These are phyloP conservation scores for Dryas iulia DNA, from an alignment of 1,140 invertebrate species.

Conservation along the genomic window DNA sequence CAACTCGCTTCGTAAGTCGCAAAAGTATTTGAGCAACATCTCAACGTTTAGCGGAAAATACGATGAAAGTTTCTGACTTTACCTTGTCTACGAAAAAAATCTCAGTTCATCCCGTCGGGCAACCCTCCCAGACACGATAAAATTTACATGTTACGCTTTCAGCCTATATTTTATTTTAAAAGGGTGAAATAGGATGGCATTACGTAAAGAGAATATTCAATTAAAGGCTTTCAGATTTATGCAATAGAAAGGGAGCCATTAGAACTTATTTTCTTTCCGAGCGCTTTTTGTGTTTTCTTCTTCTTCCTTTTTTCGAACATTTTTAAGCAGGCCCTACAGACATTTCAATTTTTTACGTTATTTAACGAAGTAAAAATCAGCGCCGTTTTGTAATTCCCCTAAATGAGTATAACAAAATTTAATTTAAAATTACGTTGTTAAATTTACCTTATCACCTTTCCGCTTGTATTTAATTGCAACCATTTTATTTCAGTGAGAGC, in stretches of 20 bases:
- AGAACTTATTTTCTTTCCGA: conserved; percentile 52
- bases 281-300: conserved; percentile 39
- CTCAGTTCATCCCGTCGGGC: conserved; percentile 49
- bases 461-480: conserved; percentile 38
- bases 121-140: conserved; percentile 64
- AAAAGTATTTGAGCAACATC: conserved; percentile 67
- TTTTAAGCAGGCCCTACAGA: conserved; percentile 27
- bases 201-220: conserved; percentile 78
- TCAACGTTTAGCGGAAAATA: conserved; percentile 73
- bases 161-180: conserved; percentile 77
- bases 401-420: conserved; percentile 18
- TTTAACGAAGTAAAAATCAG: conserved; percentile 12
- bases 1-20: conserved; percentile 66
- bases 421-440: conserved; percentile 19
- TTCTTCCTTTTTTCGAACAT: conserved; percentile 36
- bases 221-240: conserved; percentile 75
- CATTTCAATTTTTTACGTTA: conserved; percentile 13
- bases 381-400: background rate
- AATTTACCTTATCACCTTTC: conserved; percentile 23
- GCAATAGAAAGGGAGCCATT: conserved; percentile 49
- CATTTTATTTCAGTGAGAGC: conserved; percentile 37
- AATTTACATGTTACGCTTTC: conserved; percentile 78
- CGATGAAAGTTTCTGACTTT: conserved; percentile 69
- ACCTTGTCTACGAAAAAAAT: conserved; percentile 62
- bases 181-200: conserved; percentile 73